Percentiles rank a stretch among this genome's conserved stretches.
Evolutionary conservation across 2,888 invertebrate genomes (phyloP).

Genomic region (Hirudinaria manillensis): DNA sequence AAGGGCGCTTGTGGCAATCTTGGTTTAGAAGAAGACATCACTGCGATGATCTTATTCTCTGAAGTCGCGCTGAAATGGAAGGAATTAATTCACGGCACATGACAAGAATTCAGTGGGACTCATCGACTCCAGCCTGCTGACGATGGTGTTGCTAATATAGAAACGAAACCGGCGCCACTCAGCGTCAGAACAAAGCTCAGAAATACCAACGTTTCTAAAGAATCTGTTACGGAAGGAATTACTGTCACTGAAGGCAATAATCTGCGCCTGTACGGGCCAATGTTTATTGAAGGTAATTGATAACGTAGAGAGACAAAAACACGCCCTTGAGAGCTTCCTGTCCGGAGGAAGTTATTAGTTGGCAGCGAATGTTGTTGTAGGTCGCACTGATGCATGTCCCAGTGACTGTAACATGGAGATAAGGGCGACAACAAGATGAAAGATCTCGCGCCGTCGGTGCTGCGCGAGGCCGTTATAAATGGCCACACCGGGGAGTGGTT

Average conservation of each 20-base stretch:
- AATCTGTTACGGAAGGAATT: slow-evolving; percentile 18
- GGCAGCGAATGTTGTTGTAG: slow-evolving; percentile 22
- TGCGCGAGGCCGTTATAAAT: slow-evolving; percentile 8
- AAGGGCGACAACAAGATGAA: slow-evolving; percentile 26
- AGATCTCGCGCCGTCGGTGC: slow-evolving; percentile 22
- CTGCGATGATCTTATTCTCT: no score
- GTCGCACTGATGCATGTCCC: slow-evolving; percentile 14
- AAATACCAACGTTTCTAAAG: no score
- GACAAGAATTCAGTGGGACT: no score
- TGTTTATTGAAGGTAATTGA: slow-evolving; percentile 12
- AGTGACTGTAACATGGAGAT: not conserved
- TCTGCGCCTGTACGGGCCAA: not conserved
- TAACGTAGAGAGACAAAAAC: slow-evolving; percentile 12
- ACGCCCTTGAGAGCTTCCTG: slow-evolving; percentile 17
- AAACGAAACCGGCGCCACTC: no score
- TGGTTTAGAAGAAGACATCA: no score
- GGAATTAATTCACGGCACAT: no score
- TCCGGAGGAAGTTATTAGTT: slow-evolving; percentile 5
- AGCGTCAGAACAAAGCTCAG: no score
- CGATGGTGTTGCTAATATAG: no score
- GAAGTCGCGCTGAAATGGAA: no score
- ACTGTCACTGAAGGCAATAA: slow-evolving; percentile 14
- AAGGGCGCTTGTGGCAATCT: no score
- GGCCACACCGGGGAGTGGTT: not conserved
- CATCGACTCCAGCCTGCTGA: no score